A percentile compares a stretch with the other conserved stretches of the same genome.
phyloP scores from a whole-genome alignment of 2,113 vertebrate species.

The Chinchilla lanigera region DNA sequence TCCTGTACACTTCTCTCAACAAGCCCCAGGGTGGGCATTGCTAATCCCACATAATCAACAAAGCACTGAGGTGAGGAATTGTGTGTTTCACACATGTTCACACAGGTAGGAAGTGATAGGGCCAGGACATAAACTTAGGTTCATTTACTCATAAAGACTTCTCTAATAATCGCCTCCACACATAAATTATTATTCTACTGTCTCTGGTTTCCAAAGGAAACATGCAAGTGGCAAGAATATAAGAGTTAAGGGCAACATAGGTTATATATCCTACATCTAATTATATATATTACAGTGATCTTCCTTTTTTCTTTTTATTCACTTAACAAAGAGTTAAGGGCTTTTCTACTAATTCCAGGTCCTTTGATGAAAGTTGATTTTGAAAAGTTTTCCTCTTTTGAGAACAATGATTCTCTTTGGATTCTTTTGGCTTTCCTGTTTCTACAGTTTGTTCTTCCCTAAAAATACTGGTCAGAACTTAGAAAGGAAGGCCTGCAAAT shows the following conservation, averaged over 20 bases:
- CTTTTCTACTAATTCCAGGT: not conserved
- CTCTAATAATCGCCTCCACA: not conserved
- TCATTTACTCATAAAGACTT: not conserved
- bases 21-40: not conserved
- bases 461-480: not conserved
- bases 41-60: not conserved
- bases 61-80: not conserved
- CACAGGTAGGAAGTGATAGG: not conserved
- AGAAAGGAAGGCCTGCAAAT: not conserved
- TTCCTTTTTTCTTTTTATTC: not conserved
- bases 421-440: not conserved
- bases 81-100: not conserved
- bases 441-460: not conserved
- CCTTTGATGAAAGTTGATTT: not conserved
- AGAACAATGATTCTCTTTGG: not conserved
- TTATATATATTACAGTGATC: not conserved
- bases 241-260: not conserved
- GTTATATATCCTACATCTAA: not conserved
- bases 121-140: not conserved
- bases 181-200: not conserved
- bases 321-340: not conserved
- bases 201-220: not conserved
- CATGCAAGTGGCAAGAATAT: not conserved
- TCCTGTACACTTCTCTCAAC: not conserved
- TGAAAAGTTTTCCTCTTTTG: not conserved